Evolutionary conservation across 2,797 vertebrate species (phyloP).

Genomic region (Enteromius trimaculatus): DNA sequence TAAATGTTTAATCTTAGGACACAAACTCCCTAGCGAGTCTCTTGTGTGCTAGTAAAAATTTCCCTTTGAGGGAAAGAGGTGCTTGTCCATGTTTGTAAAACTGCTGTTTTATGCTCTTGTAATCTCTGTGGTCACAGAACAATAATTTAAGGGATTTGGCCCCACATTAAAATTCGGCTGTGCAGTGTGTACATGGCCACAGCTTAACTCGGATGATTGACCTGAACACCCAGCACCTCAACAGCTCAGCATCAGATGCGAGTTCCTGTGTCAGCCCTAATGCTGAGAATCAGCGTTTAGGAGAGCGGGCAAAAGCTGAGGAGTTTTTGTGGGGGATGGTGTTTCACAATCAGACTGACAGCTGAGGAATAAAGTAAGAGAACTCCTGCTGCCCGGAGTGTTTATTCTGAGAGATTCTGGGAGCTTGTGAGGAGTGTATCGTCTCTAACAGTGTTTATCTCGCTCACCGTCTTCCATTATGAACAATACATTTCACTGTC

Average conservation of each 20-base stretch:
- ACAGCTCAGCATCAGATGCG: constrained; percentile 54
- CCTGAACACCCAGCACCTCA: constrained; percentile 45
- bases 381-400: constrained; percentile 74
- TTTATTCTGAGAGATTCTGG: constrained; percentile 74
- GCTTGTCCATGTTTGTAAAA: background rate
- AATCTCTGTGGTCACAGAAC: background rate
- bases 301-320: constrained; percentile 60
- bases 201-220: constrained; percentile 48
- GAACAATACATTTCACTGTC: constrained; percentile 69
- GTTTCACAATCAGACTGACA: constrained; percentile 68
- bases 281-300: constrained; percentile 67
- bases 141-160: background rate
- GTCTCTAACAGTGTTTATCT: constrained; percentile 74
- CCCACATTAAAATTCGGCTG: background rate
- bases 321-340: constrained; percentile 31
- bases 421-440: constrained; percentile 69
- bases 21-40: background rate
- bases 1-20: background rate
- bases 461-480: constrained; percentile 70
- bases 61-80: background rate
- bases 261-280: constrained; percentile 67
- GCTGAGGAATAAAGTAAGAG: constrained; percentile 69
- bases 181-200: background rate
- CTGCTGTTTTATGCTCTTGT: background rate
- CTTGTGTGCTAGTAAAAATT: background rate